Percentiles rank a stretch among this genome's conserved stretches.
These are phyloP conservation scores for Trichonephila clavata DNA, from an alignment of 1,140 invertebrate genomes.

Conservation along the genomic window DNA sequence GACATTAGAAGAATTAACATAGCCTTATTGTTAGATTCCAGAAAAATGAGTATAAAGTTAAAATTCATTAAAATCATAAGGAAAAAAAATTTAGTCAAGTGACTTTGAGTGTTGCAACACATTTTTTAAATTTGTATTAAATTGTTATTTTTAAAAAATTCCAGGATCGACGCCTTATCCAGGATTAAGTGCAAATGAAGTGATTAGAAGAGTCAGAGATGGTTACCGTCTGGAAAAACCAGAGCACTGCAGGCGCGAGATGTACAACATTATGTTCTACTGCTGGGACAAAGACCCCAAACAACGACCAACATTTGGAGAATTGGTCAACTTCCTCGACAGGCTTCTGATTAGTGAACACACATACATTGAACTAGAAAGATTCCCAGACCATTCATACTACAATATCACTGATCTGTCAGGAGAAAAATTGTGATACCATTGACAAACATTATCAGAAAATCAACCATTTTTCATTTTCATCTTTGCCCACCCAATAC, in stretches of 20 bases:
- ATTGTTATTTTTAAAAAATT: neutral
- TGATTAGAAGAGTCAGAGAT: slow-evolving; percentile 85
- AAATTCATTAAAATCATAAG: too few relatives aligned
- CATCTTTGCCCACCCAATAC: neutral
- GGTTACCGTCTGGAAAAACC: slow-evolving; percentile 88
- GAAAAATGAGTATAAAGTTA: too few relatives aligned
- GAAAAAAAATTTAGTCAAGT: too few relatives aligned
- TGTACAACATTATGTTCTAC: slow-evolving; percentile 84
- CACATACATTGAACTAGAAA: slow-evolving; percentile 95
- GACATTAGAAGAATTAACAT: too few relatives aligned
- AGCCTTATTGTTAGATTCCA: too few relatives aligned
- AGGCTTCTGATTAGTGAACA: slow-evolving; percentile 92
- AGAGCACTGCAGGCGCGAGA: slow-evolving; percentile 81
- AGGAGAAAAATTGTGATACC: slow-evolving; percentile 86
- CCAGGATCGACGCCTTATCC: slow-evolving; percentile 90
- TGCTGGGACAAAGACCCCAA: slow-evolving; percentile 92
- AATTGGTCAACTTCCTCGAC: slow-evolving; percentile 86
- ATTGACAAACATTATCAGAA: neutral
- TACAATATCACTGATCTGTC: slow-evolving; percentile 89
- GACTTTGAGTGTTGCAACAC: too few relatives aligned
- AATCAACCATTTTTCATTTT: neutral
- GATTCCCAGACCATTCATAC: slow-evolving; percentile 96
- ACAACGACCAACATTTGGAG: slow-evolving; percentile 87
- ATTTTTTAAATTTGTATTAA: too few relatives aligned
- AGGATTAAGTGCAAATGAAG: slow-evolving; percentile 84